phyloP scores from a whole-genome alignment of 2,797 vertebrate genomes.

The Agapornis canus region DNA sequence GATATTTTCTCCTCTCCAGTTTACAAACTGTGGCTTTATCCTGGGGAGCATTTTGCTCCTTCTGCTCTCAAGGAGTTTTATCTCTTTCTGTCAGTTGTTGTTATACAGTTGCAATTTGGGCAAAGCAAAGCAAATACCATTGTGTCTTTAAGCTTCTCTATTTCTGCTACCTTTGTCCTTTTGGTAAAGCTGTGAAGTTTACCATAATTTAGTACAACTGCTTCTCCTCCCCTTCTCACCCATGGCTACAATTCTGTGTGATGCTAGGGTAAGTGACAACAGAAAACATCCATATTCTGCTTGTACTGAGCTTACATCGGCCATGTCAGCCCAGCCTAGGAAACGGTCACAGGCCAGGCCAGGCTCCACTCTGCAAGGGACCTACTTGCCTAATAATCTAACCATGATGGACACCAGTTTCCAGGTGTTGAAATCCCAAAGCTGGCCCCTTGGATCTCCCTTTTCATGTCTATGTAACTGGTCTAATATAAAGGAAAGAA shows the following conservation, averaged over 20 bases:
- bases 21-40: background rate
- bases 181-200: background rate
- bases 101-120: background rate
- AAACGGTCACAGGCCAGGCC: background rate
- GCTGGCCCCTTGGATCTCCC: background rate
- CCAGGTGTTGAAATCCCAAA: background rate
- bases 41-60: background rate
- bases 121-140: background rate
- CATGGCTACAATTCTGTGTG: background rate
- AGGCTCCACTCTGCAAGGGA: background rate
- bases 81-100: background rate
- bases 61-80: background rate
- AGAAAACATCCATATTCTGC: fast-evolving
- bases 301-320: background rate
- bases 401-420: background rate
- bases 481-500: background rate
- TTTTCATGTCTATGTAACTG: background rate
- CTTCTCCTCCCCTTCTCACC: background rate
- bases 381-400: fast-evolving
- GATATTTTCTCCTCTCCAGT: background rate
- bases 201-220: background rate
- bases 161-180: background rate
- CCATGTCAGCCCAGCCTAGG: background rate
- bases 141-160: background rate
- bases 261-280: background rate